Evolutionary conservation across 2,888 invertebrate genomes (phyloP), one percentile per base, ranked within the genome.

Genomic region (Polydrusus cervinus): DNA sequence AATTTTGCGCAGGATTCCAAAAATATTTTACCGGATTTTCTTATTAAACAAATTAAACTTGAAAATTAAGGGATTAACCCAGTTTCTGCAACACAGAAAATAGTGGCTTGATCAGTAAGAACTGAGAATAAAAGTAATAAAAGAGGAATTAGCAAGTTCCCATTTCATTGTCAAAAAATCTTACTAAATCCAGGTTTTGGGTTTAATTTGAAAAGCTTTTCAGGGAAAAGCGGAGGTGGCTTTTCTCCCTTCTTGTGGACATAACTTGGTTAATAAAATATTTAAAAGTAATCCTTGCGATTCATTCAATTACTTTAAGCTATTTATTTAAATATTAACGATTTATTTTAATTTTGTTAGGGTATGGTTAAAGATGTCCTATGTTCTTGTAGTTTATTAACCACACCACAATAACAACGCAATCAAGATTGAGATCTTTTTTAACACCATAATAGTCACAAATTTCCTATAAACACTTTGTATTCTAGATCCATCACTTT

Each of bases 141-240:
- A 16, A 38, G 38, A 60, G 18, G 38, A 60, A 60, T 60, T 60
- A 60, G 38, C 18, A 60, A 60, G 38, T 60, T 60, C 38, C 57
- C 11, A 10, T 38, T 60, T 60, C 57, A 60, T 60, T 60, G 57
- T 60, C 57, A 60, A 60, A 60, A 60, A 60, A 60, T 40, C 57
- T 60, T 16, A 38, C 57, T 60, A 16, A 60, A 60, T 34, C 57
- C 57, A 60, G 57, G 57, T 60, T 60, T 38, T 60, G 16, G 57
- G 38, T 60, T 60, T 60, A 60, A 60, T 60, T 60, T 60, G 57
- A 60, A 60, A 60, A 60, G 57, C 57, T 60, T 60, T 38, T 60
- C 16, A 60, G 18, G 38, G 57, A 60, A 38, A 60, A 60, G 57
- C 16, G 38, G 38, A 60, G 16, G 38, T 60, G 38, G 40, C 57